A percentile compares a stretch with the other conserved stretches of the same genome.
phyloP scores from a whole-genome alignment of 1,140 invertebrate species.

The Ctenoplectra terminalis region DNA sequence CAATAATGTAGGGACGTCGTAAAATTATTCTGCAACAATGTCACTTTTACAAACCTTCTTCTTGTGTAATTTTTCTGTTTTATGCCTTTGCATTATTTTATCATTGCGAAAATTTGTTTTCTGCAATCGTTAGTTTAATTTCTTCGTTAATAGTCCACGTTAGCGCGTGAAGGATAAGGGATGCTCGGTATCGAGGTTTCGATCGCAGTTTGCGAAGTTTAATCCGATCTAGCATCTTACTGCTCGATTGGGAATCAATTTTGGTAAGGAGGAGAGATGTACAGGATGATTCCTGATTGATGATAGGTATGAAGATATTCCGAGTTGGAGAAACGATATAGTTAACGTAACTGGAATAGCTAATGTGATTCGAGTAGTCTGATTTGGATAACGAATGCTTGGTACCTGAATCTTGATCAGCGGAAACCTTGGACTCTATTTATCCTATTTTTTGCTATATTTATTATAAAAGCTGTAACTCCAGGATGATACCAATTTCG shows the following conservation, averaged over 20 bases:
- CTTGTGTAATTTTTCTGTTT: too few relatives aligned
- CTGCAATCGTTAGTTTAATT: too few relatives aligned
- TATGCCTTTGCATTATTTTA: too few relatives aligned
- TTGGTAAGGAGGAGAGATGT: background rate
- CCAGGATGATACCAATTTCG: too few relatives aligned
- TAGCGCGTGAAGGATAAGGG: too few relatives aligned
- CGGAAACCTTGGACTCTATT: background rate
- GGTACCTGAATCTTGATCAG: background rate
- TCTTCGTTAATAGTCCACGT: background rate
- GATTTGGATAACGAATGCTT: background rate
- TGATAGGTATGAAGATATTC: background rate
- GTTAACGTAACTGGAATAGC: too few relatives aligned
- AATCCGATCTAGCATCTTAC: background rate
- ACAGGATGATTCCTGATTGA: background rate
- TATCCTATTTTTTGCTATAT: too few relatives aligned
- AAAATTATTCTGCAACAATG: too few relatives aligned
- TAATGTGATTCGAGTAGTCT: background rate
- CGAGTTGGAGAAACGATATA: background rate
- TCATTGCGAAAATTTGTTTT: too few relatives aligned
- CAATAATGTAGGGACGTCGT: too few relatives aligned
- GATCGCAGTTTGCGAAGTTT: background rate
- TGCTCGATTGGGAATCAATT: background rate
- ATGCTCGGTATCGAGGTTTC: background rate
- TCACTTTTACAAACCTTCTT: too few relatives aligned
- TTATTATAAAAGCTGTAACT: background rate